phyloP scores from a whole-genome alignment of 2,797 vertebrate species.

The Sternarchorhynchus goeldii region DNA sequence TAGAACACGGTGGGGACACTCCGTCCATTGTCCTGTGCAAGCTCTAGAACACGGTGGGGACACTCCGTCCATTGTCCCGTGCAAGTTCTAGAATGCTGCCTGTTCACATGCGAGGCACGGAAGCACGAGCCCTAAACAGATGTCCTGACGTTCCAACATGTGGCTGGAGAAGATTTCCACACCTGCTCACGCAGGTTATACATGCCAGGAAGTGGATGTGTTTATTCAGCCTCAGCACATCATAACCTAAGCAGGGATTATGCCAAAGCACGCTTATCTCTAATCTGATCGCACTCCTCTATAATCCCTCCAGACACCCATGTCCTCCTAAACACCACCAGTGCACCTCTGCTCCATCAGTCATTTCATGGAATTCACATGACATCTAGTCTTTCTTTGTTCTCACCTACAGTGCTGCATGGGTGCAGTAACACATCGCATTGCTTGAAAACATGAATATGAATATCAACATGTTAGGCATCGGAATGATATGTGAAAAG shows the following conservation, averaged over 20 bases:
- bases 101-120: neutral
- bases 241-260: slow-evolving; percentile 53
- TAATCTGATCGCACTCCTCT: slow-evolving; percentile 36
- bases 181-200: slow-evolving; percentile 41
- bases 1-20: neutral
- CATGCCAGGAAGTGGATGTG: slow-evolving; percentile 39
- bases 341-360: slow-evolving; percentile 28
- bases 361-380: slow-evolving; percentile 6
- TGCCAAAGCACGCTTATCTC: slow-evolving; percentile 36
- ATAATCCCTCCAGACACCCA: slow-evolving; percentile 43
- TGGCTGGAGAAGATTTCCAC: slow-evolving; percentile 17
- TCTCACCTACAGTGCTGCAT: neutral
- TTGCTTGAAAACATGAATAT: slow-evolving; percentile 3
- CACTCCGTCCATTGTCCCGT: no score
- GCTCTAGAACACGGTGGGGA: neutral
- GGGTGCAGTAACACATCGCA: neutral
- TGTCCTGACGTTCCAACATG: slow-evolving; percentile 9
- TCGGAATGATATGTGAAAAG: slow-evolving; percentile 19
- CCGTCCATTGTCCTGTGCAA: neutral
- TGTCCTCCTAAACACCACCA: slow-evolving; percentile 19
- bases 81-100: no score
- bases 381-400: slow-evolving; percentile 24
- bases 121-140: neutral
- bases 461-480: slow-evolving; percentile 1
- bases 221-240: slow-evolving; percentile 26